phyloP scores from a whole-genome alignment of 2,797 vertebrate genomes.

The Etheostoma perlongum region DNA sequence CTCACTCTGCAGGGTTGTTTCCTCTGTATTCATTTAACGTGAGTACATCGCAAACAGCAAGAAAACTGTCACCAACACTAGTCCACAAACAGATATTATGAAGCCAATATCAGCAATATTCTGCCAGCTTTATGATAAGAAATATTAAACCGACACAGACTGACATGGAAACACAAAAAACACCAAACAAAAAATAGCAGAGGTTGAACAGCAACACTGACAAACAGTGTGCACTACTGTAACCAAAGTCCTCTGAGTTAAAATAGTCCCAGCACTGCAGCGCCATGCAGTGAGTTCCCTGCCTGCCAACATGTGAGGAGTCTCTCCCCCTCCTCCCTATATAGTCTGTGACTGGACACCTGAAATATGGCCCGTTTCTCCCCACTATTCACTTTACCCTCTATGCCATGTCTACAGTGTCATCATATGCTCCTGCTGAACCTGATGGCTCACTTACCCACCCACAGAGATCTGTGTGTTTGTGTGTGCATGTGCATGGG shows the following conservation, averaged over 20 bases:
- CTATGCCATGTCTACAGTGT: slow-evolving; percentile 69
- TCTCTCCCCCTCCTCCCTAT: slow-evolving; percentile 44
- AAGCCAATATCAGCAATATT: slow-evolving; percentile 26
- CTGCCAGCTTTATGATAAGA: slow-evolving; percentile 25
- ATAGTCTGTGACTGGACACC: slow-evolving; percentile 68
- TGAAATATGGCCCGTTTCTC: slow-evolving; percentile 69
- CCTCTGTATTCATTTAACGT: neutral
- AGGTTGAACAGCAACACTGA: slow-evolving; percentile 29
- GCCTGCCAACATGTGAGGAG: slow-evolving; percentile 19
- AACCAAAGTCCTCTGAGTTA: slow-evolving; percentile 36
- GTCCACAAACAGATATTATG: slow-evolving; percentile 20
- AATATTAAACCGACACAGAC: slow-evolving; percentile 44
- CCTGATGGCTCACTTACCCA: slow-evolving; percentile 81
- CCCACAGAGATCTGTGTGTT: slow-evolving; percentile 41
- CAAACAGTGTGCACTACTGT: slow-evolving; percentile 27
- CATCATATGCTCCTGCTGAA: slow-evolving; percentile 75
- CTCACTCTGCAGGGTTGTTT: neutral
- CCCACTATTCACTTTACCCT: slow-evolving; percentile 68
- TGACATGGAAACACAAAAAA: slow-evolving; percentile 31
- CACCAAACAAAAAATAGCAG: slow-evolving; percentile 17
- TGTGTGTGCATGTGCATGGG: slow-evolving; percentile 30
- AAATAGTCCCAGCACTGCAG: slow-evolving; percentile 8
- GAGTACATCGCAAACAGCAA: slow-evolving; percentile 12
- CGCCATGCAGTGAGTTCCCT: slow-evolving; percentile 33
- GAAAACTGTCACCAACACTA: slow-evolving; percentile 29